A percentile compares a stretch with the other conserved stretches of the same genome.
These are phyloP conservation scores for Lophotis ruficrista DNA, from an alignment of 2,113 vertebrate species.

Conservation along the genomic window DNA sequence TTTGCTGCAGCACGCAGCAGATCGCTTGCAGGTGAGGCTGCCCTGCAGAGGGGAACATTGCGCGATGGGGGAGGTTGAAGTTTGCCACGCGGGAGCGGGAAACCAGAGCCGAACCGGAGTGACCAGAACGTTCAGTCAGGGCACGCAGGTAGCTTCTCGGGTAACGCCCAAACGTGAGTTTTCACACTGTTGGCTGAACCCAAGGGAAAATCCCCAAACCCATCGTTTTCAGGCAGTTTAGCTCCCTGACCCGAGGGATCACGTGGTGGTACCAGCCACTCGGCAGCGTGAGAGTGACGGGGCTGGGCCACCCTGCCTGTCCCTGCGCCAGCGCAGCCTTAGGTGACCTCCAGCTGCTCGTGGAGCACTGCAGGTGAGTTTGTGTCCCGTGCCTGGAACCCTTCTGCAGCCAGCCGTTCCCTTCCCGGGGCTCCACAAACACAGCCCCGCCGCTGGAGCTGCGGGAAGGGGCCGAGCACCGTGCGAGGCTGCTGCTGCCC, in stretches of 20 bases:
- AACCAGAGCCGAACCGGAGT: neutral
- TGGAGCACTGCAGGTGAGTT: neutral
- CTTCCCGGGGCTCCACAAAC: neutral
- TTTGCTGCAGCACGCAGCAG: neutral
- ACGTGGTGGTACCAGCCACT: neutral
- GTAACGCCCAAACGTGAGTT: neutral
- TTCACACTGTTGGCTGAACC: neutral
- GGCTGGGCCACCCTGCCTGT: neutral
- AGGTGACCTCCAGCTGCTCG: neutral
- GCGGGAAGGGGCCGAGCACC: fast-evolving
- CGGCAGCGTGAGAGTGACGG: neutral
- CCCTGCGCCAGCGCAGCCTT: neutral
- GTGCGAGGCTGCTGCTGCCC: neutral
- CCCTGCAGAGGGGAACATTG: neutral
- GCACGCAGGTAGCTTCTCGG: neutral
- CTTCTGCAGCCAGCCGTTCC: neutral
- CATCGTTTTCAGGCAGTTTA: neutral
- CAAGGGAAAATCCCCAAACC: neutral
- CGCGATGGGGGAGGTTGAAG: neutral
- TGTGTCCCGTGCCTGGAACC: neutral
- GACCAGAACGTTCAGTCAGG: neutral
- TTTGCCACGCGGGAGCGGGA: neutral
- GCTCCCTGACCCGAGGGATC: fast-evolving
- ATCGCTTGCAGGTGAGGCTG: neutral
- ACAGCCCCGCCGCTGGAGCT: neutral